Evolutionary conservation across 1,140 invertebrate genomes (phyloP), one percentile per base, ranked within the genome.

Genomic region (Homalodisca vitripennis): DNA sequence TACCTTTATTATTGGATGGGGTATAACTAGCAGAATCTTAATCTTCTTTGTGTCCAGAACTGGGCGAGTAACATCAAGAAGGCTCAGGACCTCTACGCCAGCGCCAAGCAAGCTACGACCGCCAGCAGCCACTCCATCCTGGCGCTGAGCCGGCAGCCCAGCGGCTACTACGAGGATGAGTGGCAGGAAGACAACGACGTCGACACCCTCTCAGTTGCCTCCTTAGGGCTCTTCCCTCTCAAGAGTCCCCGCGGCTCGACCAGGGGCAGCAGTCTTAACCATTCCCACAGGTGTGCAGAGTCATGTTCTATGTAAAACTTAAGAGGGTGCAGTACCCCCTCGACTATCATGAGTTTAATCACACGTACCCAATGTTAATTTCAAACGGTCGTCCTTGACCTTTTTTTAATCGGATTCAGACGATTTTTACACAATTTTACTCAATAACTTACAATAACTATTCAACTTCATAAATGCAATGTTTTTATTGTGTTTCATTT

Each of bases 51-150:
- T 73, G 75, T 75, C 2, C 74, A 84, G 77, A 82, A 82, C 67
- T 91, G 88, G 88, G 78, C 85, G 51, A 88, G 89, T 14, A 80
- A 85, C 68, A 83, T 91, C 48, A 79, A 80, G 66, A 87, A 89
- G 75, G 87, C 88, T 27, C 87, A 89, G 78, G 85, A 84, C 41
- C 78, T 87, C 51, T 88, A 89, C 77, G 76, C 80, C 55, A 81
- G 85, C 74, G 82, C 85, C 30, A 87, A 85, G 77, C 79, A 81
- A 62, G 80, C 82, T 26, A 76, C 74, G 1, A 72, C 74, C 2
- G 68, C 69, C 34, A 70, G 47, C 13, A 47, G 48, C 70, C 79
- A 24, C 70, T 80, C 69, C 77, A 78, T 71, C 3, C 47, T 71
- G 24, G 65, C 70, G 14, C 41, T 71, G 31, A 72, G 72, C 73